phyloP scores from a whole-genome alignment of 2,888 invertebrate species.

The Cryptops parisi region DNA sequence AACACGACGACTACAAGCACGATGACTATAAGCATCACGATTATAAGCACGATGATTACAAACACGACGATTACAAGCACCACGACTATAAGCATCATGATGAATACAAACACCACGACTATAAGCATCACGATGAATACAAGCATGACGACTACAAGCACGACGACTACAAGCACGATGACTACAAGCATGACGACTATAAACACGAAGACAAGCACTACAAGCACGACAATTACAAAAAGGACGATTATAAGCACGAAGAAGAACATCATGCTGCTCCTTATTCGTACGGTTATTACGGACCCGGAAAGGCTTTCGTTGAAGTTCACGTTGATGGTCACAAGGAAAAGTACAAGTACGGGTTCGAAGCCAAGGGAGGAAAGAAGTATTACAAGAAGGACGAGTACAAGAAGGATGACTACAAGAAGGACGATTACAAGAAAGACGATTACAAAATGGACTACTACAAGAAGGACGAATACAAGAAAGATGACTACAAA shows the following conservation, averaged over 20 bases:
- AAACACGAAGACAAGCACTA: not conserved
- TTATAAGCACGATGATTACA: not conserved
- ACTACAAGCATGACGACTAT: not conserved
- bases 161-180: not conserved
- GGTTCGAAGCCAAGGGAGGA: not conserved
- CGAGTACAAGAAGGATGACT: slow-evolving; percentile 1
- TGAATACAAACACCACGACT: not conserved
- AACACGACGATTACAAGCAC: not conserved
- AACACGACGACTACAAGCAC: not conserved
- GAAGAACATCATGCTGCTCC: slow-evolving; percentile 7
- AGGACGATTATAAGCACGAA: slow-evolving; percentile 1
- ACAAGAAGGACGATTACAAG: not conserved
- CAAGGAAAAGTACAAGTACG: slow-evolving; percentile 8
- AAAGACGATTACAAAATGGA: not conserved
- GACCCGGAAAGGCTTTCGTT: slow-evolving; percentile 6
- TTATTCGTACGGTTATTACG: slow-evolving; percentile 7
- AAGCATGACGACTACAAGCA: not conserved
- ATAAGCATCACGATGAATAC: not conserved
- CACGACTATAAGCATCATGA: not conserved
- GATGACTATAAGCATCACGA: not conserved
- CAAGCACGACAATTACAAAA: not conserved
- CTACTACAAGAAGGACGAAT: not conserved
- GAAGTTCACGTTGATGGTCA: slow-evolving; percentile 6
- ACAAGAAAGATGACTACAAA: not conserved
- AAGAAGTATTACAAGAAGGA: slow-evolving; percentile 2